phyloP scores from a whole-genome alignment of 2,888 invertebrate genomes.

The Mimachlamys varia region DNA sequence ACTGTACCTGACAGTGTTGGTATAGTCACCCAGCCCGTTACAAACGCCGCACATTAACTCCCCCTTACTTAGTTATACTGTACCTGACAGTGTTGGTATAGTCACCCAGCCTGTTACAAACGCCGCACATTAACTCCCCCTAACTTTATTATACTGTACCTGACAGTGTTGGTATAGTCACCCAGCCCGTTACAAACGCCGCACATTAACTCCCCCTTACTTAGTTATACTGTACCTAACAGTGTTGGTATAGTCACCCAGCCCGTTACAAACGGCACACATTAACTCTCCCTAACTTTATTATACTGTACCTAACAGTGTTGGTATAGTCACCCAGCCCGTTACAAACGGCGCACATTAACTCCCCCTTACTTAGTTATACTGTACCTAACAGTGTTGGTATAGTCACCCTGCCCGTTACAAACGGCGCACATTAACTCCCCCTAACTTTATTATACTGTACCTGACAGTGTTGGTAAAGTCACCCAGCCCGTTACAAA shows the following conservation, averaged over 20 bases:
- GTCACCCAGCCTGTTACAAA: neutral
- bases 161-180: conserved; percentile 66
- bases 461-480: conserved; percentile 71
- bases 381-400: neutral
- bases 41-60: neutral
- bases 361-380: neutral
- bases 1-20: neutral
- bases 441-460: conserved; percentile 13
- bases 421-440: neutral
- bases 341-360: neutral
- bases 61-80: neutral
- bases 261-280: too few relatives aligned
- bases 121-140: neutral
- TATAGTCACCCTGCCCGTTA: neutral
- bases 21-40: neutral
- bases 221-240: neutral
- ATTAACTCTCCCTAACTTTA: neutral
- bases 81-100: neutral
- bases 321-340: neutral
- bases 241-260: neutral
- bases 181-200: conserved; percentile 68
- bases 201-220: neutral
- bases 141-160: conserved; percentile 56
- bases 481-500: conserved; percentile 66
- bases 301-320: neutral